Base-by-base conservation (phyloP, 2,797 vertebrate genomes). In the Gambusia yucatana region DNA sequence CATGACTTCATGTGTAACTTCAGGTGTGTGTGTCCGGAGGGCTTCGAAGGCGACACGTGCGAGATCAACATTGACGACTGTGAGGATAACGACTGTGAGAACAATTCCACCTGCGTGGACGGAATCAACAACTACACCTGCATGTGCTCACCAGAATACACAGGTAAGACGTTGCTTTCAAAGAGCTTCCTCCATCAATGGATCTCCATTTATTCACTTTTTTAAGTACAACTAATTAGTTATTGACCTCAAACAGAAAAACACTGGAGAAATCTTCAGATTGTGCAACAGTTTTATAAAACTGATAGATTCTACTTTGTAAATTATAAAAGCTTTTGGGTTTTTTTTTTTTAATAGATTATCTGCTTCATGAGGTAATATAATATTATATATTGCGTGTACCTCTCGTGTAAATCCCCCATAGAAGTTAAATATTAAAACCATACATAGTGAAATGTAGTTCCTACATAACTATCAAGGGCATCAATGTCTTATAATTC, bases 111-210 rank as follows among this genome's bases (percentile, higher is more conserved):
- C 1, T 99, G 98, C 41, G 91, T 99, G 0, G 98, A 99, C 83
- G 98, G 98, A 72, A 97, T 99, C 94, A 99, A 99, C 94, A 99
- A 99, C 95, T 99, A 99, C 90, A 99, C 97, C 0, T 99, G 98
- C 91, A 97, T 98, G 88, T 99, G 98, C 88, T 97, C 97, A 9
- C 96, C 97, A 69, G 98, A 99, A 91, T 99, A 99, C 90, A 98
- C 98, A 97, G 98, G 98, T 99, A 97, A 84, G 72, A 73, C 72
- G 36, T n/a, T 5, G 43, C 3, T 30, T 33, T 46, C 16, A 3
- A 25, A 46, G 25, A 72, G 5, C 25, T 36, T 20, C 0, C 28
- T 17, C 28, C 22, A 9, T 4, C 6, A 57, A 13, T 52, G n/a
- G 67, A 11, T 57, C 76, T 25, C 4, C 28, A 3, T 76, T 28